Conservation (phyloP, 2,888 invertebrate genomes). For the Scaptomyza flava region DNA sequence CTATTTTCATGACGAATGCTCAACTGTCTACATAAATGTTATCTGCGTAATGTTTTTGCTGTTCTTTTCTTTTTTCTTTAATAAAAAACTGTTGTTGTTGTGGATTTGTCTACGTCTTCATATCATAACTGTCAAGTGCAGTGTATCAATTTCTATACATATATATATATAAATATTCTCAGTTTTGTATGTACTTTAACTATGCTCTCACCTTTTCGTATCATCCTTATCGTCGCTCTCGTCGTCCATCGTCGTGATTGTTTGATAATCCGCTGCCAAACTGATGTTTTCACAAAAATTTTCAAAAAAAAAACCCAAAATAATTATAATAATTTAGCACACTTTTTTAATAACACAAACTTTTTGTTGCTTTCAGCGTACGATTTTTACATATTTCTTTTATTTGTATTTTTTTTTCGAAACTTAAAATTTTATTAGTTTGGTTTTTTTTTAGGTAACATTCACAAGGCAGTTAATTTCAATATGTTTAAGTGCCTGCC, state of each 20-base stretch:
- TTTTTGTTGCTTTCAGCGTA: neutral
- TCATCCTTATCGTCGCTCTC: constrained; percentile 94
- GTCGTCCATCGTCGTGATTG: constrained; percentile 88
- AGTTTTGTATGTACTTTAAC: constrained; percentile 19
- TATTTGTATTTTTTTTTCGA: constrained; percentile 9
- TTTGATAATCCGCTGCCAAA: constrained; percentile 65
- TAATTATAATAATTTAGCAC: constrained; percentile 4
- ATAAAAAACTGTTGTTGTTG: neutral
- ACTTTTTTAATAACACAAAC: constrained; percentile 3
- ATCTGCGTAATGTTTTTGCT: neutral
- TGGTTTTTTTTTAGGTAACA: constrained; percentile 60
- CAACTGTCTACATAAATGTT: neutral
- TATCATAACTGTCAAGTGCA: constrained; percentile 65
- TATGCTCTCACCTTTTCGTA: constrained; percentile 89
- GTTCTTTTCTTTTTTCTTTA: neutral
- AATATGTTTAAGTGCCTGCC: constrained; percentile 53
- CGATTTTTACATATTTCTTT: constrained; percentile 38
- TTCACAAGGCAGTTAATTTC: constrained; percentile 70
- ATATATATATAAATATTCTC: constrained; percentile 1
- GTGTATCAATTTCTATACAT: constrained; percentile 18
- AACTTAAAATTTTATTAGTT: constrained; percentile 3
- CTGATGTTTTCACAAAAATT: constrained; percentile 15
- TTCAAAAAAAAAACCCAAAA: neutral
- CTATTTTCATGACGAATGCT: neutral
- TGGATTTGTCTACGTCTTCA: constrained; percentile 20